phyloP scores from a whole-genome alignment of 2,888 invertebrate species.

The Chaetoderma sp. region DNA sequence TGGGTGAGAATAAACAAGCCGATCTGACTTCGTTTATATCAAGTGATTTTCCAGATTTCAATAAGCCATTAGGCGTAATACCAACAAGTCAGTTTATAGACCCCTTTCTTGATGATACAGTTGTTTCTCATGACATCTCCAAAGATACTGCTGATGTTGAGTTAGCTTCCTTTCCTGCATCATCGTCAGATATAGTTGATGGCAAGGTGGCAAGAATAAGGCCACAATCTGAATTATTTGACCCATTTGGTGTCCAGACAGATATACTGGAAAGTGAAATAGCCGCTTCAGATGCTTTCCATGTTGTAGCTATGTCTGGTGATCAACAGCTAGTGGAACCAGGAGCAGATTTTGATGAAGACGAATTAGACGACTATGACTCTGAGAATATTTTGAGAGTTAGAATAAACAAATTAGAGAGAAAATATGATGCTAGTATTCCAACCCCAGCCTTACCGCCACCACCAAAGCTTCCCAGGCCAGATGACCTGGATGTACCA shows the following conservation, averaged over 20 bases:
- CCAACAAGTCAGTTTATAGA: no score
- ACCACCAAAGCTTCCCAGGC: conserved; percentile 54
- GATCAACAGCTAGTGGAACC: conserved; percentile 37
- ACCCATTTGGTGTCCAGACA: conserved; percentile 42
- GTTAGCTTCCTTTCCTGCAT: no score
- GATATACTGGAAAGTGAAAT: conserved; percentile 9
- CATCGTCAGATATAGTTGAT: no score
- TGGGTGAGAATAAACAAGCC: no score
- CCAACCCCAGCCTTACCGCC: conserved; percentile 52
- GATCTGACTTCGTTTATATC: no score
- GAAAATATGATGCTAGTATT: conserved; percentile 26
- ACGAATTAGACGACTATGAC: no score
- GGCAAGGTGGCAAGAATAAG: no score
- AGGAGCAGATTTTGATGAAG: conserved; percentile 31
- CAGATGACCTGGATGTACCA: conserved; percentile 53
- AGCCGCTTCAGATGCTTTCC: conserved; percentile 19
- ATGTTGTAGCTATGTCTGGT: conserved; percentile 33
- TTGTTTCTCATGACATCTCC: conserved; percentile 4
- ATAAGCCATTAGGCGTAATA: no score
- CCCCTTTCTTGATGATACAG: conserved; percentile 7
- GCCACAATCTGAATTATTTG: conserved; percentile 41
- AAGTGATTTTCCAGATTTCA: no score
- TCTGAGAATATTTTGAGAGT: conserved; percentile 43
- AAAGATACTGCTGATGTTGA: background rate
- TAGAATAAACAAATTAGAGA: conserved; percentile 46